Evolutionary conservation across 2,888 invertebrate genomes (phyloP), one percentile per base, ranked within the genome.

Genomic region (Lasioglossum malachurum): DNA sequence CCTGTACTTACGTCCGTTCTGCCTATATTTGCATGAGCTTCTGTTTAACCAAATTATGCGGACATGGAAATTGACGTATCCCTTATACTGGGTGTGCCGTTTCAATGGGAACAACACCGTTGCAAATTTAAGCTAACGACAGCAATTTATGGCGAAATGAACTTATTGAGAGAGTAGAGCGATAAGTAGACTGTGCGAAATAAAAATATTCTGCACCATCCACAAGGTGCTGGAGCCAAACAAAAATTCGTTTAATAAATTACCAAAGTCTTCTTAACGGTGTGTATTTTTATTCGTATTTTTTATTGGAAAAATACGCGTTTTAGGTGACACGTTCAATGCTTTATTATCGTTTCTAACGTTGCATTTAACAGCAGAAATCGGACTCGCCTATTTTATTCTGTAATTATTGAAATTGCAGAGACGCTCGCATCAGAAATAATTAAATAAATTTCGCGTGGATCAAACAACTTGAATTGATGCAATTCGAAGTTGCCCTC

Each of bases 1-100:
- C 10, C 74, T 67, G 67, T 75, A 80, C n/a, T 67, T 80, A 78
- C 16, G 7, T 10, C 31, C 14, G 14, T 44, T 71, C 41, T 4
- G 27, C 8, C 19, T 19, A 19, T 35, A 35, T 67, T 69, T 69
- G 69, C 23, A 35, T 35, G 38, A 23, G 69, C 35, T 69, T 69
- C 69, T n/a, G 69, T 69, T 69, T 41, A 38, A 38, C 35, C 38
- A 35, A 69, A 35, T 64, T 64, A 31, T 16, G 64, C 16, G 64
- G 7, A 64, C 64, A 64, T 27, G 64, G 64, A 64, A 64, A 64
- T 64, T 31, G 27, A 64, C 31, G 64, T 64, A 16, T 16, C 31
- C 16, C 27, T 16, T 31, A 64, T 31, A 64, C 27, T 1, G 64
- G 14, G 27, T 16, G 64, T 64, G 64, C 14, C 31, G 64, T n/a